Percentiles rank a stretch among this genome's conserved stretches.
Evolutionary conservation across 2,888 invertebrate species (phyloP).

Genomic region (Heteropelma amictum): DNA sequence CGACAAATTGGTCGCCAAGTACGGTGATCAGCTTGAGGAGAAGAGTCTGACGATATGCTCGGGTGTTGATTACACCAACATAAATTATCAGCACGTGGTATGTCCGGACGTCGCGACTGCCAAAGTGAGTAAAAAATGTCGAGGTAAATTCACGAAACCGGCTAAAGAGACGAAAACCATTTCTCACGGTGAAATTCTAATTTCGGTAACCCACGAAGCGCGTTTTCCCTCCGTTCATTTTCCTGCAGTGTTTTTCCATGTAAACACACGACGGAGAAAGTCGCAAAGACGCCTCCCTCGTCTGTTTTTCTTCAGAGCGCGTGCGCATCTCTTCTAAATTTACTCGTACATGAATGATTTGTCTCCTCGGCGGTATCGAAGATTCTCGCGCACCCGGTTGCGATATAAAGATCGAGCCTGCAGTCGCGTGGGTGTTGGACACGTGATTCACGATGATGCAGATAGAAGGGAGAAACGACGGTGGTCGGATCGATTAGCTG

Average conservation of each 20-base stretch:
- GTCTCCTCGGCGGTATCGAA: slow-evolving; percentile 34
- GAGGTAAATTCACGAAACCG: too few relatives aligned
- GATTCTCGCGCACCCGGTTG: not conserved
- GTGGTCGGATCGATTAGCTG: slow-evolving; percentile 43
- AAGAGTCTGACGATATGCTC: slow-evolving; percentile 98
- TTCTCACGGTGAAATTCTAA: too few relatives aligned
- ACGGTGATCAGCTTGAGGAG: slow-evolving; percentile 91
- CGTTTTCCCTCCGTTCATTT: too few relatives aligned
- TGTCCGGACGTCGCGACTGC: slow-evolving; percentile 96
- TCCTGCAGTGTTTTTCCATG: too few relatives aligned
- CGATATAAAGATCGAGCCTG: too few relatives aligned
- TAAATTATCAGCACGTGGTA: slow-evolving; percentile 98
- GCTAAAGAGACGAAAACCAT: too few relatives aligned
- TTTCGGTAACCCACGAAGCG: too few relatives aligned
- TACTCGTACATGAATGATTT: slow-evolving; percentile 47
- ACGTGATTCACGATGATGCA: slow-evolving; percentile 44
- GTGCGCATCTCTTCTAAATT: slow-evolving; percentile 35
- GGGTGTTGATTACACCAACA: slow-evolving; percentile 99
- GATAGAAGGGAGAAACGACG: slow-evolving; percentile 3
- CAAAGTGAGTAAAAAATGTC: slow-evolving; percentile 90
- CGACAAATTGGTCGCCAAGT: slow-evolving; percentile 87
- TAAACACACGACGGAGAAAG: not conserved
- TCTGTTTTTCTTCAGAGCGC: not conserved
- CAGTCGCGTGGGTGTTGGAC: slow-evolving; percentile 45
- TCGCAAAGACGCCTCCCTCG: not conserved